These are phyloP conservation scores for Polymixis flavicincta DNA, from an alignment of 2,888 invertebrate genomes.

Conservation along the genomic window DNA sequence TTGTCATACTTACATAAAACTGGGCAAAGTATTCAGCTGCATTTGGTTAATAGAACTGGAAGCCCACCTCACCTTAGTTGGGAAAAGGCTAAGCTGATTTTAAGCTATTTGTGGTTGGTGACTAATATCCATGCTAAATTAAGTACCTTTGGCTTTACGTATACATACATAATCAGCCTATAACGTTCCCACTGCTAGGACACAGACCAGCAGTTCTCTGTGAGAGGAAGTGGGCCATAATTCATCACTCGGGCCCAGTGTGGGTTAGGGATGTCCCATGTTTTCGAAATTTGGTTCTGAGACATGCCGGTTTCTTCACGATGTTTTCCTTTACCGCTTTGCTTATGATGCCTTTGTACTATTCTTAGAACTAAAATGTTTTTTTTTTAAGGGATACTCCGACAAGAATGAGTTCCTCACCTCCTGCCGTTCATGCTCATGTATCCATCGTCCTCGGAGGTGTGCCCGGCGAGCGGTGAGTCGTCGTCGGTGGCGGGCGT, in stretches of 20 bases:
- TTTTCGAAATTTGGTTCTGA: too few species aligned
- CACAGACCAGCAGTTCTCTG: too few species aligned
- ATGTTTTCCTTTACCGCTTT: too few species aligned
- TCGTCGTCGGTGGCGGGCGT: conserved; percentile 92
- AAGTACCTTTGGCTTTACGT: background rate
- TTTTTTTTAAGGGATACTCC: background rate
- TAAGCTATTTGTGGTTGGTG: background rate
- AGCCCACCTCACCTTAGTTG: background rate
- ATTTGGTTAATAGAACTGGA: background rate
- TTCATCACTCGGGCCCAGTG: too few species aligned
- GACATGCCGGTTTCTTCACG: too few species aligned
- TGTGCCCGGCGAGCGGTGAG: conserved; percentile 95
- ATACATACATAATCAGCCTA: too few species aligned
- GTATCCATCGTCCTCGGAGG: conserved; percentile 97
- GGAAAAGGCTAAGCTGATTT: too few species aligned
- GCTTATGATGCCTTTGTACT: background rate
- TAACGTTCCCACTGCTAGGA: too few species aligned
- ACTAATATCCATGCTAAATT: too few species aligned
- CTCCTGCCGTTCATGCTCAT: conserved; percentile 97
- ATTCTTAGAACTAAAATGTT: background rate
- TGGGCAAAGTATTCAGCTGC: background rate
- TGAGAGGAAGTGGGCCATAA: too few species aligned
- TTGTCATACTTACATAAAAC: background rate
- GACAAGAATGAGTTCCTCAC: conserved; percentile 73
- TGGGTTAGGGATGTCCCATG: too few species aligned